Conservation (phyloP, 2,797 vertebrate genomes). For the Syncerus caffer region DNA sequence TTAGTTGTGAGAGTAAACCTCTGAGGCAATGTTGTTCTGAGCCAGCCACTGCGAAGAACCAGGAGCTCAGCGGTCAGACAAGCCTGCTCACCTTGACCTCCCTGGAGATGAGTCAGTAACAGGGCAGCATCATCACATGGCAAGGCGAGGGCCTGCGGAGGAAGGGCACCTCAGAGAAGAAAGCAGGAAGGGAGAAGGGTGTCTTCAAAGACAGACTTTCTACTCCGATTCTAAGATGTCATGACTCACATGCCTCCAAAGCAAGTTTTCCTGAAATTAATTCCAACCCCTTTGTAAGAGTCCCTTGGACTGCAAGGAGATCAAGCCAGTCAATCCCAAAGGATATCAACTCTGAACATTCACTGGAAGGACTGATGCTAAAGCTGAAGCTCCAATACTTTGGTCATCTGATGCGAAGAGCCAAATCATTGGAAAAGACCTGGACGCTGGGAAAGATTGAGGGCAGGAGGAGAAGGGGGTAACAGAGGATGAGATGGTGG, state of each 20-base stretch:
- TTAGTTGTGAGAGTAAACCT: background rate
- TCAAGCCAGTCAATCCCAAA: background rate
- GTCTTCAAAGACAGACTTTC: fast-evolving
- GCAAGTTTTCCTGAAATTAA: background rate
- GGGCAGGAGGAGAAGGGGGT: background rate
- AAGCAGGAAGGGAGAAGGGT: fast-evolving
- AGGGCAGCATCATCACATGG: fast-evolving
- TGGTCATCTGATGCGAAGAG: background rate
- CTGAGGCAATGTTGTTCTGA: fast-evolving
- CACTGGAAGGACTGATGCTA: background rate
- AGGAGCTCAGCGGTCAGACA: fast-evolving
- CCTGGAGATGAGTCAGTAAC: fast-evolving
- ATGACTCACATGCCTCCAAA: fast-evolving
- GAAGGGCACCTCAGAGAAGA: fast-evolving
- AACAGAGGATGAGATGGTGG: background rate
- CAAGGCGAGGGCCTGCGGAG: fast-evolving
- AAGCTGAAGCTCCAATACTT: background rate
- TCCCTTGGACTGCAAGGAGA: background rate
- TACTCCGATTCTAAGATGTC: fast-evolving
- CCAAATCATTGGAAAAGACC: background rate
- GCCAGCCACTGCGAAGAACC: fast-evolving
- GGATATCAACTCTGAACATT: background rate
- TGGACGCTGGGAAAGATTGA: fast-evolving
- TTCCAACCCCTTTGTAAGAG: background rate
- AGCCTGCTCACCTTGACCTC: fast-evolving